Conservation (phyloP, 2,797 vertebrate species). For the Myotis pilosus region DNA sequence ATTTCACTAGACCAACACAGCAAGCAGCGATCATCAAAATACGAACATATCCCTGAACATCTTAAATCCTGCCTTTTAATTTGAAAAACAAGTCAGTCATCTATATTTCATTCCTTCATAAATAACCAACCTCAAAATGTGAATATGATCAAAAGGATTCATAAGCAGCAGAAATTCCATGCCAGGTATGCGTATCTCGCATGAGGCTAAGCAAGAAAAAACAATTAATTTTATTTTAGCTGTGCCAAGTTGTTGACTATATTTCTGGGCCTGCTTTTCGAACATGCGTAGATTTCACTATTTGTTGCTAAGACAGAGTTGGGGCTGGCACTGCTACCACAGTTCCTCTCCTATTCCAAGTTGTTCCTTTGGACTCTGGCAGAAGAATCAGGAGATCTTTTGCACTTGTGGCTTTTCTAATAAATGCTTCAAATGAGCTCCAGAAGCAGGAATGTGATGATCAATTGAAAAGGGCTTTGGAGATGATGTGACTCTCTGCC, state of each 20-base stretch:
- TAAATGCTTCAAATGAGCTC: not conserved
- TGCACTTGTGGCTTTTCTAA: not conserved
- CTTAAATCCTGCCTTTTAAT: slow-evolving; percentile 3
- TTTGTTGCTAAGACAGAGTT: not conserved
- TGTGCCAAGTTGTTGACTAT: not conserved
- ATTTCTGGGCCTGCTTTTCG: not conserved
- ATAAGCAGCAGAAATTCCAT: not conserved
- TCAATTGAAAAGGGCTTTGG: not conserved
- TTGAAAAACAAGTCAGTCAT: slow-evolving; percentile 51
- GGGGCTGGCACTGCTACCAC: not conserved
- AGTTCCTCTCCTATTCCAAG: not conserved
- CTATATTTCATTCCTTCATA: slow-evolving; percentile 69
- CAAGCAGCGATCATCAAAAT: slow-evolving; percentile 36
- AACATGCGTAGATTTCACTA: not conserved
- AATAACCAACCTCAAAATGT: slow-evolving; percentile 54
- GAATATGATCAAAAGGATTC: slow-evolving; percentile 37
- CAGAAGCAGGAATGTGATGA: not conserved
- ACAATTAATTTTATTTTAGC: slow-evolving; percentile 61
- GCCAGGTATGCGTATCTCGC: not conserved
- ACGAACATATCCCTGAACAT: not conserved
- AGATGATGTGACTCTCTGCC: not conserved
- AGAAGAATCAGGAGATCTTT: not conserved
- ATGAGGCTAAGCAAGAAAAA: slow-evolving; percentile 4
- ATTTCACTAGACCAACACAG: slow-evolving; percentile 39
- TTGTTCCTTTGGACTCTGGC: not conserved